These are phyloP conservation scores for Acanthacorydalis orientalis DNA, from an alignment of 2,888 invertebrate genomes.

Conservation along the genomic window DNA sequence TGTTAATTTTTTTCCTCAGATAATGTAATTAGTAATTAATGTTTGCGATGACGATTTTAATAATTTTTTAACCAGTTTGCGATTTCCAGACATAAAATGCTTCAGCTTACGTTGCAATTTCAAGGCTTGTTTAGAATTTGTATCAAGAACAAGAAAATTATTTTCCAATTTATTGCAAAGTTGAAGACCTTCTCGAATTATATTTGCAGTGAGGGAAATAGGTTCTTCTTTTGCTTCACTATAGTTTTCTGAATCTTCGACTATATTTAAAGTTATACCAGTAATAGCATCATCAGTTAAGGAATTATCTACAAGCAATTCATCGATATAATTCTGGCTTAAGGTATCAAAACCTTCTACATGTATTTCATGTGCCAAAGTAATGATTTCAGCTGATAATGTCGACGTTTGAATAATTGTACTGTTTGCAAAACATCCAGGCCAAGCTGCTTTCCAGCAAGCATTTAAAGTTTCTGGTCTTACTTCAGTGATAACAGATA, in stretches of 20 bases:
- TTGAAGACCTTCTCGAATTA: conserved; percentile 13
- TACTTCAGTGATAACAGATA: too few relatives aligned
- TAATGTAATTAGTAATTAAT: background rate
- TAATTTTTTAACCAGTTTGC: conserved; percentile 11
- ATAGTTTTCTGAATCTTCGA: background rate
- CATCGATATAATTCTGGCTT: conserved; percentile 11
- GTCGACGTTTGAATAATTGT: too few relatives aligned
- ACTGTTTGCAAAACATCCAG: too few relatives aligned
- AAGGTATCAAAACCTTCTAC: conserved; percentile 15
- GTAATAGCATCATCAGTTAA: conserved; percentile 13
- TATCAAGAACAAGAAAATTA: conserved; percentile 13
- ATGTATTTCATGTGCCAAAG: conserved; percentile 13
- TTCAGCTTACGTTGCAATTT: conserved; percentile 12
- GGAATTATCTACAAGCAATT: conserved; percentile 9
- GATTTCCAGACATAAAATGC: conserved; percentile 8
- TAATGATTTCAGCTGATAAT: too few relatives aligned
- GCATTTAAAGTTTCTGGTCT: too few relatives aligned
- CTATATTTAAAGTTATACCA: conserved; percentile 9
- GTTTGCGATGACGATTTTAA: conserved; percentile 5
- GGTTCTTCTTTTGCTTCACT: conserved; percentile 1
- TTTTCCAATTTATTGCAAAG: conserved; percentile 14
- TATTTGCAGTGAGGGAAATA: conserved; percentile 8
- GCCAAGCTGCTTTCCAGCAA: too few relatives aligned
- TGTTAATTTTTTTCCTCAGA: background rate
- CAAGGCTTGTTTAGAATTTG: conserved; percentile 13